phyloP scores from a whole-genome alignment of 2,797 vertebrate species.

The Garrulus glandarius region DNA sequence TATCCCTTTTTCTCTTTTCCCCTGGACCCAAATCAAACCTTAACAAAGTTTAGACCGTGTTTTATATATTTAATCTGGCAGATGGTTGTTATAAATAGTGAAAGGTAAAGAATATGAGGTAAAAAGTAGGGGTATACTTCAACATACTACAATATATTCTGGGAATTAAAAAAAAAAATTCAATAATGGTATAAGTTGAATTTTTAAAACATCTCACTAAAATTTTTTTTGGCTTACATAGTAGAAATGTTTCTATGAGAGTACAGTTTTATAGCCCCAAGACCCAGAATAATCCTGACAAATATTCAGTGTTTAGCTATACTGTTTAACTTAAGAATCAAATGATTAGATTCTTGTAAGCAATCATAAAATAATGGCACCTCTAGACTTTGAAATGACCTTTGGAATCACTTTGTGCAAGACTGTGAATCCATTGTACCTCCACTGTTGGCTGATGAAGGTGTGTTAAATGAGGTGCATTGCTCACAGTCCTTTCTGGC shows the following conservation, averaged over 20 bases:
- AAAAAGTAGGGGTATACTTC: background rate
- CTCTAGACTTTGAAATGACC: background rate
- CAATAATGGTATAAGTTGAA: background rate
- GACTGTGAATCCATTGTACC: background rate
- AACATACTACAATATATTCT: background rate
- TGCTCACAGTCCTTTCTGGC: background rate
- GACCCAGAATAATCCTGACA: background rate
- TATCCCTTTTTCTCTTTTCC: background rate
- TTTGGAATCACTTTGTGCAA: background rate
- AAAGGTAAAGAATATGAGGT: background rate
- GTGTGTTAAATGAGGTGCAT: background rate
- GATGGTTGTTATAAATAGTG: background rate
- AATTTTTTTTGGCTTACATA: background rate
- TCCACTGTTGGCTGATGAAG: background rate
- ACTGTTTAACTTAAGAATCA: background rate
- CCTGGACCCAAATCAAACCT: background rate
- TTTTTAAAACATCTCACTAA: background rate
- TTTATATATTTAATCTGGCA: background rate
- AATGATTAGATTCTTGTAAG: background rate
- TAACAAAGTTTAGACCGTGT: background rate
- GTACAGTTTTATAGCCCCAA: background rate
- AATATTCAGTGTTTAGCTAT: background rate
- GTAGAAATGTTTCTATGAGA: background rate
- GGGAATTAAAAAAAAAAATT: background rate
- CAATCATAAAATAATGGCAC: background rate